phyloP scores from a whole-genome alignment of 2,113 vertebrate species.

The Paramormyrops kingsleyae region DNA sequence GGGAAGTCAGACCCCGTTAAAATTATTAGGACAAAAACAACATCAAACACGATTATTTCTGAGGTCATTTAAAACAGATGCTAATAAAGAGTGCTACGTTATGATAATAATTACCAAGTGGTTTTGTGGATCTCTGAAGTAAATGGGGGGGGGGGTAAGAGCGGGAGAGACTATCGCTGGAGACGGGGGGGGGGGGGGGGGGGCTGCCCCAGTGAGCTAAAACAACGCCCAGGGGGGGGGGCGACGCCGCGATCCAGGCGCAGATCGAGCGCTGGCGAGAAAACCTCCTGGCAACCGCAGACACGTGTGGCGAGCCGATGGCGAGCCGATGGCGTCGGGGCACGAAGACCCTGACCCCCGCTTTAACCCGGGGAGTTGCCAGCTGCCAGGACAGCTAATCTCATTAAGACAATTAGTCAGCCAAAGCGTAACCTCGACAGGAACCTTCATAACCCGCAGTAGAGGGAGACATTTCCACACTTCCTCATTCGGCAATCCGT shows the following conservation, averaged over 20 bases:
- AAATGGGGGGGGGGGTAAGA: not conserved
- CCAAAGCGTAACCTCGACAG: not conserved
- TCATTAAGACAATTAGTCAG: constrained; percentile 15
- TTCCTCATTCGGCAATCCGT: not conserved
- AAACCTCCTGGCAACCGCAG: not conserved
- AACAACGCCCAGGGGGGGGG: too few species aligned
- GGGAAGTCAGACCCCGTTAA: not conserved
- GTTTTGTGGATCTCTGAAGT: not conserved
- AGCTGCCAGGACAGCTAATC: constrained; percentile 4
- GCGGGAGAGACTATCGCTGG: not conserved
- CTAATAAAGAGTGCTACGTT: not conserved
- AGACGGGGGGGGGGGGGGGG: not conserved
- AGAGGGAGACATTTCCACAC: not conserved
- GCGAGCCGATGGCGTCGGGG: not conserved
- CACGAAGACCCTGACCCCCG: not conserved
- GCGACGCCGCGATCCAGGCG: not conserved
- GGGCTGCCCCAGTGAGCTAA: not conserved
- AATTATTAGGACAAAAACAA: not conserved
- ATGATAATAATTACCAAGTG: not conserved
- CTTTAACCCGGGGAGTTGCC: not conserved
- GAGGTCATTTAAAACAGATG: not conserved
- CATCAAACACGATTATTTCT: not conserved
- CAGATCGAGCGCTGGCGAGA: not conserved
- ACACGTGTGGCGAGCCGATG: not conserved
- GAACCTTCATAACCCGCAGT: not conserved